Base-by-base conservation (phyloP, 2,888 invertebrate genomes). In the Drosophila phalerata region DNA sequence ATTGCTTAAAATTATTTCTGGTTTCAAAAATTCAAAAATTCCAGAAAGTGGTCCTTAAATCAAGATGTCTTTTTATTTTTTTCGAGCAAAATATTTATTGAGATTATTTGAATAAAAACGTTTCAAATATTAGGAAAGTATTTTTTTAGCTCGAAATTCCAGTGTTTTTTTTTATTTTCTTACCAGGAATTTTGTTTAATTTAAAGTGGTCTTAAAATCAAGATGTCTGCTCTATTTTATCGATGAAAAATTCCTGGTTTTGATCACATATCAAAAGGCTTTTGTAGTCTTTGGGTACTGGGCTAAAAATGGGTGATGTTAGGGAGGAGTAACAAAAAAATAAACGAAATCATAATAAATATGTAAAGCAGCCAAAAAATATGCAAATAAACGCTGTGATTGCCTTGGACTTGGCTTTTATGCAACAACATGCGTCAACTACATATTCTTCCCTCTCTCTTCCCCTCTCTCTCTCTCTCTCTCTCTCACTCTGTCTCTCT, bases 361-460 rank as follows among this genome's bases (percentile, higher is more conserved):
- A 84, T 84, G 84, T 77, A 81, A 84, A 84, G 69, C 68, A 81
- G 85, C 66, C 75, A 49, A 69, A 76, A 78, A 83, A 74, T 81
- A 83, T 80, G 88, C 82, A 85, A 87, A 85, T 87, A 80, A 88
- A 81, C 62, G 74, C 73, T 75, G 76, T 55, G 81, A 86, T 86
- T 79, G 79, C 72, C 73, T 62, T 47, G 61, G 66, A 66, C 68
- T 42, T 34, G 56, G 32, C 37, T 38, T 73, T 80, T 82, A 84
- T 85, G 84, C 84, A 80, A 53, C 76, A 64, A 30, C 67, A 62
- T 62, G 55, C 40, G 57, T 32, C 73, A 42, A 45, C 51, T 51
- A 32, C 58, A 57, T 65, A 62, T 37, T 22, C 11, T 3, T 38
- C 17, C 15, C 38, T 5, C 5, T 30, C 28, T 32, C 10, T 19